Percentiles rank a stretch among this genome's conserved stretches.
phyloP scores from a whole-genome alignment of 2,113 vertebrate genomes.

The Alectura lathami region DNA sequence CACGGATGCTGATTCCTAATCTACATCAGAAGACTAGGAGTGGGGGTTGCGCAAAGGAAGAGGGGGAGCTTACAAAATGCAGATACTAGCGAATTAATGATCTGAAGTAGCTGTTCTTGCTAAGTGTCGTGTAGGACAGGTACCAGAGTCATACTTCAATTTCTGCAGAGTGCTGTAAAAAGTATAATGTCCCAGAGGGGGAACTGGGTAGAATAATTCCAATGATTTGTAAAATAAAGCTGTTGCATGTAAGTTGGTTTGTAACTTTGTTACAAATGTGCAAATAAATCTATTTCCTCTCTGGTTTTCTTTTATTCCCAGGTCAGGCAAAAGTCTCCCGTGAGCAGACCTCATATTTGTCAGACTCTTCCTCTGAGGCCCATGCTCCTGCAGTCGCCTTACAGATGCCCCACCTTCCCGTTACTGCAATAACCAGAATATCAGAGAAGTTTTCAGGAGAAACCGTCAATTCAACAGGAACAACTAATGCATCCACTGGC shows the following conservation, averaged over 20 bases:
- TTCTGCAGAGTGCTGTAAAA: neutral
- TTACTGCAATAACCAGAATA: conserved; percentile 83
- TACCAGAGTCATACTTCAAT: neutral
- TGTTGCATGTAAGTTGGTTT: neutral
- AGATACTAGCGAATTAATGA: neutral
- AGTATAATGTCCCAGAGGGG: neutral
- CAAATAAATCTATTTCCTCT: neutral
- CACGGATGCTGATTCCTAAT: neutral
- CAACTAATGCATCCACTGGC: conserved; percentile 59
- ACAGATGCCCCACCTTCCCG: conserved; percentile 84
- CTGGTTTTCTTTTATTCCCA: neutral
- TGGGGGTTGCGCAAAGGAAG: neutral
- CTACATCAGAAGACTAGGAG: neutral
- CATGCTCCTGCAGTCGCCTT: conserved; percentile 79
- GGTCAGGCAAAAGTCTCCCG: conserved; percentile 25
- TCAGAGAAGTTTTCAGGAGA: conserved; percentile 74
- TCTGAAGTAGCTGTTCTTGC: neutral
- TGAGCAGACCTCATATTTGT: neutral
- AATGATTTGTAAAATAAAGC: neutral
- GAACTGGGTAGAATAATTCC: neutral
- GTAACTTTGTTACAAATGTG: neutral
- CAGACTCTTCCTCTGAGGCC: conserved; percentile 67
- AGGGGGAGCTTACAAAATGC: neutral
- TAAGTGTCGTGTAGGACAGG: neutral
- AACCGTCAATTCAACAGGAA: conserved; percentile 56